Conservation (phyloP, 2,113 vertebrate genomes). For the Rhinolophus sinicus region DNA sequence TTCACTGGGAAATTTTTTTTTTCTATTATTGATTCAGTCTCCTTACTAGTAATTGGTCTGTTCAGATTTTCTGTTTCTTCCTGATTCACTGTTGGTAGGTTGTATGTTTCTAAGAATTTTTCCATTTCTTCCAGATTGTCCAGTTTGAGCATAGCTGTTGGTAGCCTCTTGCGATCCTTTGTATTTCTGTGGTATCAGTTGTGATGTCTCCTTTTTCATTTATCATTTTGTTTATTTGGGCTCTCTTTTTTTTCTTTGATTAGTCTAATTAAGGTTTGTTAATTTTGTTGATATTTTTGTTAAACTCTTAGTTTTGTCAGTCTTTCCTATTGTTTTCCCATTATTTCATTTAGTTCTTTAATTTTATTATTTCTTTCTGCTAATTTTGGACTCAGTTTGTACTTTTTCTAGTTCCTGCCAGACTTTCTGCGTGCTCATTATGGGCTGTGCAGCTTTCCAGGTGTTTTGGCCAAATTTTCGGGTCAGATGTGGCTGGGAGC, state of each 20-base stretch:
- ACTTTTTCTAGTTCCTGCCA: neutral
- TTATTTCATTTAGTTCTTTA: neutral
- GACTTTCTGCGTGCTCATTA: neutral
- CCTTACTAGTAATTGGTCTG: neutral
- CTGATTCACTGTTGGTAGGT: neutral
- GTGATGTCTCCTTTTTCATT: neutral
- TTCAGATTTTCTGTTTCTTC: neutral
- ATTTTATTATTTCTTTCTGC: neutral
- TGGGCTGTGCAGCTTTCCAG: neutral
- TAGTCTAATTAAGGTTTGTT: neutral
- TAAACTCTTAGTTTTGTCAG: neutral
- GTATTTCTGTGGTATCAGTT: neutral
- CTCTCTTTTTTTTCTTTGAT: neutral
- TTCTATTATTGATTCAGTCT: neutral
- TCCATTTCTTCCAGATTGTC: neutral
- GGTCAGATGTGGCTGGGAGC: no score
- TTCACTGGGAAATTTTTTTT: neutral
- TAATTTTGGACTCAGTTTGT: neutral
- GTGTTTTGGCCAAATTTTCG: neutral
- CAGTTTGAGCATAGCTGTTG: neutral
- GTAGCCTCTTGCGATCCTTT: neutral
- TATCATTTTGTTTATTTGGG: neutral
- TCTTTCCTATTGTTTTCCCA: neutral
- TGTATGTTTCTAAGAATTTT: neutral
- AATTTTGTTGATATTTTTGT: neutral